Evolutionary conservation across 2,113 vertebrate species (phyloP), one percentile per base, ranked within the genome.

Genomic region (Ailuropoda melanoleuca): DNA sequence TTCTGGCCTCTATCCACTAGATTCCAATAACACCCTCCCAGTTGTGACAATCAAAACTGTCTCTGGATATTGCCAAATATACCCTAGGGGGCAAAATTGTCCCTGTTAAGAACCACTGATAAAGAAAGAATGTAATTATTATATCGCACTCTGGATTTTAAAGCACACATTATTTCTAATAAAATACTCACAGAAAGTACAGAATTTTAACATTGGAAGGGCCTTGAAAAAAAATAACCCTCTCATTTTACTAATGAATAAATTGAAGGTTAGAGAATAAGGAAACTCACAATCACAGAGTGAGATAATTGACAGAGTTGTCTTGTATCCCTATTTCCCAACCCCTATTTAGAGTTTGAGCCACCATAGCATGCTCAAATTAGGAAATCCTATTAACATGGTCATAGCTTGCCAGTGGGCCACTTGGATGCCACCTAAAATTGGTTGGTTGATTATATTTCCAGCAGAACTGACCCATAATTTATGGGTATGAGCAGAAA

Each of bases 171-270:
- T 23, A 53, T 34, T 64, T 88, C 21, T 86, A 81, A 74, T 46
- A 86, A 89, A 68, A 70, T 81, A 0, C 50, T 86, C 31, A 55
- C 34, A 66, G 13, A 83, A 78, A 53, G 3, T 6, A 70, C 8
- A 90, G 21, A 83, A 87, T 93, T 85, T 48, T 70, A 90, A 31
- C 46, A 92, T 77, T 70, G 68, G 4, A 86, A 72, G 10, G 4
- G 0, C 1, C 3, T 50, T 82, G 2, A 68, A 19, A 77, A 1
- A 86, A 75, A 39, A 72, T 56, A 86, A 46, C 3, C 11, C 7
- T 75, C 1, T 95, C 60, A 72, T 46, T 93, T 95, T 83, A 87
- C 26, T 95, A 95, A 78, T 66, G 80, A 90, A 72, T 55, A 88
- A 77, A 78, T 39, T 87, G 21, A 95, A 83, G 2, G 0, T 82